Conservation (phyloP, 2,888 invertebrate species). For the Leucophora obtusa region DNA sequence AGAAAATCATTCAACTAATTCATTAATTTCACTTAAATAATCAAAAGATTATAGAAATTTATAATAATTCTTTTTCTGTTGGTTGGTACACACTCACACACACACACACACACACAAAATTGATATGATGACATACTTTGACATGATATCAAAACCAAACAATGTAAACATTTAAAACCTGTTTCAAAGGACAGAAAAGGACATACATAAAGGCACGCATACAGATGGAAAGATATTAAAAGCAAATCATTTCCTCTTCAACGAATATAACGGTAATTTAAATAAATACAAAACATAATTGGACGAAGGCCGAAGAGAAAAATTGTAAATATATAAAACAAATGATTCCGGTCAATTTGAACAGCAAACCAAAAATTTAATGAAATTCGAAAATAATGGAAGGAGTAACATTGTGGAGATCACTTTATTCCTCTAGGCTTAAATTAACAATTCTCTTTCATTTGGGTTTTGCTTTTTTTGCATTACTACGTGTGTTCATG, state of each 20-base stretch:
- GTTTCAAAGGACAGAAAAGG: conserved; percentile 30
- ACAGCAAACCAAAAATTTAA: conserved; percentile 59
- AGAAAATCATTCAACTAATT: conserved; percentile 52
- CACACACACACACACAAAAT: conserved; percentile 4
- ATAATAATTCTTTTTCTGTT: conserved; percentile 6
- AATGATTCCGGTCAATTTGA: conserved; percentile 73
- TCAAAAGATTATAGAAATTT: conserved; percentile 63
- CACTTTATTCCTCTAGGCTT: conserved; percentile 44
- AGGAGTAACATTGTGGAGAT: conserved; percentile 5
- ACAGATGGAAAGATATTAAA: conserved; percentile 46
- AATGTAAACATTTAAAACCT: conserved; percentile 39
- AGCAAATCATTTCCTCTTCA: conserved; percentile 67
- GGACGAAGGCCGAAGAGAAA: conserved; percentile 28
- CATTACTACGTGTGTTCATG: not conserved
- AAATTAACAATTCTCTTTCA: conserved; percentile 62
- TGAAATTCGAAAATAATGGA: conserved; percentile 34
- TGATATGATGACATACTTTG: conserved; percentile 65
- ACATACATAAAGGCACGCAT: conserved; percentile 22
- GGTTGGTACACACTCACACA: not conserved
- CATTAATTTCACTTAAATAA: conserved; percentile 68
- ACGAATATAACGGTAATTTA: conserved; percentile 55
- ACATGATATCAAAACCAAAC: conserved; percentile 60
- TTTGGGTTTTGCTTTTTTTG: conserved; percentile 8
- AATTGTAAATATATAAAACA: conserved; percentile 50
- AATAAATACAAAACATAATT: conserved; percentile 62